phyloP scores from a whole-genome alignment of 2,797 vertebrate genomes.

The Leucoraja ocellata region DNA sequence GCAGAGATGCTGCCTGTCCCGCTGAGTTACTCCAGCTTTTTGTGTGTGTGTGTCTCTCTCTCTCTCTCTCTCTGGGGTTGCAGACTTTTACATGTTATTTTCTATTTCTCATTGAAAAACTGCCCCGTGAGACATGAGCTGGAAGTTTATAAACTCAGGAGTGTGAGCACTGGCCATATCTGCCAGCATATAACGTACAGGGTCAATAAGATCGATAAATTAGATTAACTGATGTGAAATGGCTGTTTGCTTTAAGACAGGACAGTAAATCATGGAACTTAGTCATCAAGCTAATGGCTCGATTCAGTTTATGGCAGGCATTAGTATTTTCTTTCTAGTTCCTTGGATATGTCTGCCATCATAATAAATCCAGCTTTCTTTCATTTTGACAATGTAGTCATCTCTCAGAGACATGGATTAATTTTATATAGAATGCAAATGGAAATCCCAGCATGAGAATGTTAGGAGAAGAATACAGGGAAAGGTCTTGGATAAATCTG shows the following conservation, averaged over 20 bases:
- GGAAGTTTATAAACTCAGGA: background rate
- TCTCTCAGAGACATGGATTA: too few relatives aligned
- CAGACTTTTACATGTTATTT: background rate
- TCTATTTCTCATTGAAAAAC: background rate
- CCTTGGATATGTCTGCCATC: too few relatives aligned
- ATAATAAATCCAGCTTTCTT: background rate
- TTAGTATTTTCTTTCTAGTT: background rate
- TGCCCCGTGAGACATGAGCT: too few relatives aligned
- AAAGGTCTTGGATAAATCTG: background rate
- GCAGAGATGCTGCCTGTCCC: too few relatives aligned
- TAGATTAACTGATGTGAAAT: background rate
- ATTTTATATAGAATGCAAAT: background rate
- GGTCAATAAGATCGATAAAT: background rate
- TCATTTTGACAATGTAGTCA: background rate
- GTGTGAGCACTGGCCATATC: too few relatives aligned
- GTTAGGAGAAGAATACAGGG: background rate
- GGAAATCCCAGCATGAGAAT: background rate
- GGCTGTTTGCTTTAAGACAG: background rate
- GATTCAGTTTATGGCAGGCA: background rate
- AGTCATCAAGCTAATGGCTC: background rate
- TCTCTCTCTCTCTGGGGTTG: too few relatives aligned
- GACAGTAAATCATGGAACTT: constrained; percentile 29
- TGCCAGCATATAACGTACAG: background rate
- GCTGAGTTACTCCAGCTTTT: too few relatives aligned
- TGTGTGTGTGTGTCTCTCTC: background rate